These are phyloP conservation scores for Thaumatotibia leucotreta DNA, from an alignment of 1,140 invertebrate genomes.

Conservation along the genomic window DNA sequence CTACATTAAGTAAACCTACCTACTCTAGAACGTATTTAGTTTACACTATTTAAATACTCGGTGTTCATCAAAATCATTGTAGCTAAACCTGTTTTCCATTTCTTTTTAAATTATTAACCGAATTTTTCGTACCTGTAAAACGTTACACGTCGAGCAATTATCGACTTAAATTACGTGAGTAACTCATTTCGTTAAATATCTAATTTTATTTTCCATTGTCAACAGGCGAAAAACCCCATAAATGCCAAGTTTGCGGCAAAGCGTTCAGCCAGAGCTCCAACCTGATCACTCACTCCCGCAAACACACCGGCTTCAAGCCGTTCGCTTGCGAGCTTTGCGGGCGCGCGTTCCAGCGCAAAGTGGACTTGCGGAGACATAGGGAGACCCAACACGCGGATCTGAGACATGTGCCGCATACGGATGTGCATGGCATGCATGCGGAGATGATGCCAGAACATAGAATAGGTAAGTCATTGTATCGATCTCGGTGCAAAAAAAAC, in stretches of 20 bases:
- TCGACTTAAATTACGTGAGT: too few relatives aligned
- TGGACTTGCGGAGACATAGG: conserved; percentile 10
- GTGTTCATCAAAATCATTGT: too few relatives aligned
- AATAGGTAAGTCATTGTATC: background rate
- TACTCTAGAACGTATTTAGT: too few relatives aligned
- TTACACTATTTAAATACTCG: too few relatives aligned
- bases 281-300: conserved; percentile 98
- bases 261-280: conserved; percentile 99
- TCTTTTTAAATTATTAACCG: too few relatives aligned
- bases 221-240: conserved; percentile 98
- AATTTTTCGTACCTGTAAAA: too few relatives aligned
- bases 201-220: conserved; percentile 53
- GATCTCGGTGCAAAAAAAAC: too few relatives aligned
- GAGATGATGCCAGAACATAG: conserved; percentile 45
- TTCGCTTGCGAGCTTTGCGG: conserved; percentile 87
- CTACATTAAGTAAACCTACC: too few relatives aligned
- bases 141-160: too few relatives aligned
- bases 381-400: conserved; percentile 13
- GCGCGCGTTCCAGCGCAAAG: conserved; percentile 1
- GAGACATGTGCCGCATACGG: conserved; percentile 44
- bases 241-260: conserved; percentile 98
- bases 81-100: too few relatives aligned
- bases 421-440: conserved; percentile 53
- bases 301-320: conserved; percentile 98
- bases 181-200: too few relatives aligned